Conservation (phyloP, 1,140 invertebrate species). For the Aethina tumida region DNA sequence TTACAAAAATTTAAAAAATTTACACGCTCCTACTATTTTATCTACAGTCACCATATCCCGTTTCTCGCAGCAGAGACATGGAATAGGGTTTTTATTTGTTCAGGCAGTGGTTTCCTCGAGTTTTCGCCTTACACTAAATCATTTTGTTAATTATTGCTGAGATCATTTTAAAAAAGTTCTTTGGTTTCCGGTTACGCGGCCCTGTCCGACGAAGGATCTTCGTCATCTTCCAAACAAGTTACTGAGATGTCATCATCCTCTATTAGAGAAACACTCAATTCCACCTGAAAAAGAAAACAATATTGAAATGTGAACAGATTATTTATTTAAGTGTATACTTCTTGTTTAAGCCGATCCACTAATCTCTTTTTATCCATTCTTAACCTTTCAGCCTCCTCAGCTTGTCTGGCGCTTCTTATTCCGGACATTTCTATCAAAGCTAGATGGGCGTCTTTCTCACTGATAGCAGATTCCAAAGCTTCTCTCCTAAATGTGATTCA, state of each 20-base stretch:
- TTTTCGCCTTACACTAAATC: background rate
- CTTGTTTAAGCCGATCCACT: slow-evolving; percentile 55
- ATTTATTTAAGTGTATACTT: slow-evolving; percentile 40
- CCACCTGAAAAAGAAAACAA: slow-evolving; percentile 21
- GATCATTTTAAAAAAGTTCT: slow-evolving; percentile 15
- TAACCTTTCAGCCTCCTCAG: slow-evolving; percentile 51
- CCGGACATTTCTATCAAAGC: slow-evolving; percentile 72
- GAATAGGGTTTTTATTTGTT: slow-evolving; percentile 1
- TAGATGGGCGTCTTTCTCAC: slow-evolving; percentile 78
- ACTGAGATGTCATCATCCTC: slow-evolving; percentile 20
- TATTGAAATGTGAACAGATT: slow-evolving; percentile 3
- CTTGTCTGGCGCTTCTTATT: slow-evolving; percentile 51
- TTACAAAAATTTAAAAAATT: slow-evolving; percentile 17
- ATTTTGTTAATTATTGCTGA: slow-evolving; percentile 28
- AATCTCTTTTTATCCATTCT: slow-evolving; percentile 51
- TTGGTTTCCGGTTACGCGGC: slow-evolving; percentile 9
- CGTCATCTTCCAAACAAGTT: slow-evolving; percentile 14
- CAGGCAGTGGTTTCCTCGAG: background rate
- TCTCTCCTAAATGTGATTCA: slow-evolving; percentile 39
- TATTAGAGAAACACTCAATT: slow-evolving; percentile 25
- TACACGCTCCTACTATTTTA: slow-evolving; percentile 11
- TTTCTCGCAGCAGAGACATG: slow-evolving; percentile 14
- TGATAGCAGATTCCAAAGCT: slow-evolving; percentile 68
- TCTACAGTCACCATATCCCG: slow-evolving; percentile 2
- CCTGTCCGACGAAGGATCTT: slow-evolving; percentile 12